Base-by-base conservation (phyloP, 2,797 vertebrate species). In the Mus minutoides region DNA sequence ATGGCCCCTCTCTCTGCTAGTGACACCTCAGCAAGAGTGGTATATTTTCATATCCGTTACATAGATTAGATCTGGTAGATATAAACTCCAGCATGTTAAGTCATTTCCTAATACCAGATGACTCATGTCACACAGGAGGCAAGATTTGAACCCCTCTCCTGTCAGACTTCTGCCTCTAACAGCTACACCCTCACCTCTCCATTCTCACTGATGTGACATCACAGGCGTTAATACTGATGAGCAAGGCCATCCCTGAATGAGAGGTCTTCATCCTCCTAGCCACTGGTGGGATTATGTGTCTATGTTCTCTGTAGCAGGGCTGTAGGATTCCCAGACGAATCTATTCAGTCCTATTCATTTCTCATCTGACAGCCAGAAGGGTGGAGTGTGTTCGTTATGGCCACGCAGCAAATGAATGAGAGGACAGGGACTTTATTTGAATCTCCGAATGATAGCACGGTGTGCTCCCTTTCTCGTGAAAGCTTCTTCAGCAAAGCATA, bases 401-500 rank as follows among this genome's bases (percentile, higher is more conserved):
- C 37, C 75, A 56, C 22, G 19, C 1, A 56, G 31, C 4, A 46
- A 87, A 16, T 29, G 31, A 82, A n/a, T 71, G 60, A 60, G 40
- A 80, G n/a, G 89, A 62, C 46, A 52, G 4, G 46, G 69, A 94
- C 46, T 76, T 90, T 43, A 52, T 49, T 52, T n/a, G n/a, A 29
- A 4, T 80, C 75, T 83, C 9, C 13, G 22, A 76, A 75, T 69
- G 14, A 21, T 40, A 85, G 9, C 13, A 3, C 11, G 0, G 6
- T 34, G 4, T n/a, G 31, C 8, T 86, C 1, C 83, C 78, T 89
- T 88, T 71, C 58, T 84, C 31, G 31, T 8, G 21, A 92, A 49
- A 40, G n/a, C 49, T 21, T 90, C 92, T 94, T n/a, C 85, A 84
- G 60, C 43, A 82, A 82, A 77, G 46, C 43, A 43, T 52, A 62